phyloP scores from a whole-genome alignment of 2,113 vertebrate species.

The Todiramphus chloris region DNA sequence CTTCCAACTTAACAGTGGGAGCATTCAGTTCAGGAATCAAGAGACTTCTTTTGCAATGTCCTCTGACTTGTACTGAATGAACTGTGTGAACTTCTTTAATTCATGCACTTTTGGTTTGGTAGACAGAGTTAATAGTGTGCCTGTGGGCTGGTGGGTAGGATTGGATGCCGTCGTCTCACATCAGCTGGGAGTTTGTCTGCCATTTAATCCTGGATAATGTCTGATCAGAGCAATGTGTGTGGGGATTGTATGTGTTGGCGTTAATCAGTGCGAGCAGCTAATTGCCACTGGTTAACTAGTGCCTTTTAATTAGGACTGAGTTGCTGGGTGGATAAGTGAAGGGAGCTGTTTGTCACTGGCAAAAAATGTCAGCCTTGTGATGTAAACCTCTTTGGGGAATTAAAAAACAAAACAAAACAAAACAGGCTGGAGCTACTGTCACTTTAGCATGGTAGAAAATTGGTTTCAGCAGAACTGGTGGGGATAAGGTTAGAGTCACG shows the following conservation, averaged over 20 bases:
- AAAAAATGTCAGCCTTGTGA: slow-evolving; percentile 6
- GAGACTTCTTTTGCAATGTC: background rate
- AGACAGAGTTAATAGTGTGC: background rate
- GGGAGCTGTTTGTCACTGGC: slow-evolving; percentile 7
- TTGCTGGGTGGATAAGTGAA: background rate
- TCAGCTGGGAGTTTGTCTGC: background rate
- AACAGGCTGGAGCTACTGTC: background rate
- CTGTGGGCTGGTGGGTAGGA: background rate
- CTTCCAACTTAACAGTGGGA: background rate
- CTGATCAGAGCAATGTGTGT: background rate
- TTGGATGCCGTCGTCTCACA: background rate
- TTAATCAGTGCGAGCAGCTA: slow-evolving; percentile 5
- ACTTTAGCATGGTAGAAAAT: background rate
- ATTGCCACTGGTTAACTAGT: background rate
- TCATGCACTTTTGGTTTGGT: background rate
- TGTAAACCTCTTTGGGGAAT: slow-evolving; percentile 28
- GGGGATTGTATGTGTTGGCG: background rate
- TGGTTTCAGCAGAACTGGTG: slow-evolving; percentile 47
- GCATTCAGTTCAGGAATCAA: background rate
- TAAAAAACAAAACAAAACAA: background rate
- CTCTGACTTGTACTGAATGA: background rate
- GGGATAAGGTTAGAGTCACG: slow-evolving; percentile 13
- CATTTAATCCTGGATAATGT: background rate
- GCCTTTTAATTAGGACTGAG: slow-evolving; percentile 12
- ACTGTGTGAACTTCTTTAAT: background rate